Conservation (phyloP, 2,888 invertebrate genomes). For the Ichneumoninae sp. region DNA sequence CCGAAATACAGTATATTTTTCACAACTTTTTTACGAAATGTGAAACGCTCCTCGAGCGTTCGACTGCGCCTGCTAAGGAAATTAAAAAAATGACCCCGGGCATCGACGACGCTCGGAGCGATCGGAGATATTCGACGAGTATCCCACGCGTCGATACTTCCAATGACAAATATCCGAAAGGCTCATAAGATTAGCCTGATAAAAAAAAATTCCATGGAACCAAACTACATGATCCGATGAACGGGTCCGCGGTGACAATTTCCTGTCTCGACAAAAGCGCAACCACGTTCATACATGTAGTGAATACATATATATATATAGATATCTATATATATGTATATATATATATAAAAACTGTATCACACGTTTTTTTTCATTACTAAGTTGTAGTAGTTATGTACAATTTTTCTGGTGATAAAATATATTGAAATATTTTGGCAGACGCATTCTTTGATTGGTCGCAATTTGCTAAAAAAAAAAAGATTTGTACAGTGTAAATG, state of each 20-base stretch:
- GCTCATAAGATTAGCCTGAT: constrained; percentile 42
- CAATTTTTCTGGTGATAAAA: constrained; percentile 81
- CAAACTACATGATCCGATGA: constrained; percentile 54
- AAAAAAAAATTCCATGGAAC: constrained; percentile 58
- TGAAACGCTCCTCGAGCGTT: constrained; percentile 16
- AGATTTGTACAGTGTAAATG: constrained; percentile 6
- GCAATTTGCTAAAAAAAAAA: not conserved
- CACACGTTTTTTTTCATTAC: constrained; percentile 74
- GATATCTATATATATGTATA: constrained; percentile 69
- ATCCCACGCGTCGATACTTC: constrained; percentile 15
- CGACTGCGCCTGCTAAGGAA: constrained; percentile 21
- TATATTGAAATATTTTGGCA: constrained; percentile 82
- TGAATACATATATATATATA: constrained; percentile 66
- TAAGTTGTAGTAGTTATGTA: constrained; percentile 79
- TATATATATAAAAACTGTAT: constrained; percentile 75
- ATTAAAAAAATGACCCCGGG: not conserved
- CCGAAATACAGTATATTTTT: constrained; percentile 62
- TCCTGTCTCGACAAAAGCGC: constrained; percentile 50
- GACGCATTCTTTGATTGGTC: constrained; percentile 60
- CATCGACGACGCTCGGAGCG: not conserved
- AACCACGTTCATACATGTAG: constrained; percentile 57
- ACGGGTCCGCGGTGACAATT: constrained; percentile 26
- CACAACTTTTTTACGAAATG: constrained; percentile 57
- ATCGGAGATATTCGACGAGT: constrained; percentile 5
- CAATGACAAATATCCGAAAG: constrained; percentile 20